Evolutionary conservation across 2,797 vertebrate species (phyloP), one percentile per base, ranked within the genome.

Genomic region (Hippocampus kuda): DNA sequence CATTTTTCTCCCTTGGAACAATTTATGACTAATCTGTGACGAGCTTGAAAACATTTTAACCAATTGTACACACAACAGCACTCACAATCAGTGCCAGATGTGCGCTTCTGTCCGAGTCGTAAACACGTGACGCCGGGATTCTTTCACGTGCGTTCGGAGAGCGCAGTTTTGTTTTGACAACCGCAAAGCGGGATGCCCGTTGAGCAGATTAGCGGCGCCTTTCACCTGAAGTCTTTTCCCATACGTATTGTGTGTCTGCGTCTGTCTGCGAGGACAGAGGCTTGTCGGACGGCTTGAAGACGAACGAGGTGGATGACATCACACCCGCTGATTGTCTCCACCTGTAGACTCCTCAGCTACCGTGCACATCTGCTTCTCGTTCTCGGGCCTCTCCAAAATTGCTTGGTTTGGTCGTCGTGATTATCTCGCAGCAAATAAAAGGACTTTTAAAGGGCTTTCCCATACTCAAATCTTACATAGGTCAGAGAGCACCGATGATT

Each of bases 111-210:
- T 24, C 10, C 49, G 18, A 4, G n/a, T 12, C 10, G 53, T 56
- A 12, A 24, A 56, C 53, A 56, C 53, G 53, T 56, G 83, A 88
- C 85, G 87, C 80, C 80, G 78, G 83, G 86, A 85, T 83, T 86
- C 85, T 34, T 89, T 78, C 78, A 87, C 82, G 87, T 84, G 73
- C 88, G 87, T 89, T 85, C 89, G 82, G 85, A 89, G 82, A 90
- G 85, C 70, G 57, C 46, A 76, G 68, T 77, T 79, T 79, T 90
- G 84, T 87, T 89, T 86, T 90, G 89, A 89, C 88, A 70, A 89
- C 85, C 75, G 53, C n/a, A 24, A 77, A 83, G 76, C 75, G 72
- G 77, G 83, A 77, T 49, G 79, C 76, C 76, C 81, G 81, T 86
- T 85, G 78, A 71, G 30, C 66, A 81, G 76, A 69, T 72, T 42